phyloP scores from a whole-genome alignment of 2,113 vertebrate species.

The Bos taurus region ARS-UCD2.0 NC_037333.1:48300501-48301000 shows the following conservation, averaged over 20 bases:
- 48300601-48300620: constrained; percentile 30
- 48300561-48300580: neutral
- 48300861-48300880: neutral
- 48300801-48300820: neutral
- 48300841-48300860: constrained; percentile 19
- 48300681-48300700: constrained; percentile 24
- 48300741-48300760: constrained; percentile 19
- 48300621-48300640: constrained; percentile 14
- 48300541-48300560: neutral
- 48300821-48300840: neutral
- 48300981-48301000: neutral
- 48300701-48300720: constrained; percentile 59
- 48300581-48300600: constrained; percentile 45
- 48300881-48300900: constrained; percentile 12
- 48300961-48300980: neutral
- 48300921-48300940: neutral
- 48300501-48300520: neutral
- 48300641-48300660: neutral
- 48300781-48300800: constrained; percentile 22
- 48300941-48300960: constrained; percentile 37
- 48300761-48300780: constrained; percentile 42
- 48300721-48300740: constrained; percentile 7
- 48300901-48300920: constrained; percentile 9
- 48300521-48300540: neutral
- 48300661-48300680: constrained; percentile 46